Evolutionary conservation across 2,113 vertebrate species (phyloP), one percentile per base, ranked within the genome.

Genomic region (Burhinus bistriatus): DNA sequence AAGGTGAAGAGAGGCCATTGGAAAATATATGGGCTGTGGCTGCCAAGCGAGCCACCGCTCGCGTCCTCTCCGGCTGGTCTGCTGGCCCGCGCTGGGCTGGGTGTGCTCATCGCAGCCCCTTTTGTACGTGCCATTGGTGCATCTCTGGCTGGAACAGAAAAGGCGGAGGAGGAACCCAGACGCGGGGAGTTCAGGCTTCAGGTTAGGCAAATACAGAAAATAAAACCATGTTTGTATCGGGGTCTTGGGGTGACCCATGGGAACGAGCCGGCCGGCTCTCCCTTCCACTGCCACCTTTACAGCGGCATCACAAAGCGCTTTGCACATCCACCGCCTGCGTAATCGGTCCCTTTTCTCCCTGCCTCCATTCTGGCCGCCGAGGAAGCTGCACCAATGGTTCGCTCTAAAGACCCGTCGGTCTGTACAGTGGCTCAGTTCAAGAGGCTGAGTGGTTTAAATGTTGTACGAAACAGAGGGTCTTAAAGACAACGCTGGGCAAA

Each of bases 331-430:
- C 5, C 2, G 4, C 40, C 54, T 47, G 30, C 1, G 3, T 5
- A 40, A 27, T 34, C 49, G 51, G 34, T 49, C 68, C 40, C 20
- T 70, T 29, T 70, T 10, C 23, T 66, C 23, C 7, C 10, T 5
- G 85, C 36, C 70, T 87, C 84, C 1, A 0, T 54, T 38, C 70
- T 69, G 32, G 17, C 79, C 18, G 3, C 69, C 65, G 0, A 75
- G 84, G 69, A 89, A 83, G 79, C 76, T 97, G 96, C 96, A 95
- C 85, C 96, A 96, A 96, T 97, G 97, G 91, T 70, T 97, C 92
- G 71, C 49, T 87, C 62, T 61, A 8, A 58, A 55, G 75, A 89
- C 47, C 57, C 20, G 0, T 42, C 2, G 6, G 62, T 47, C 86
- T 47, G 62, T 32, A n/a, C 65, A 55, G 69, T 47, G 13, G 7